These are phyloP conservation scores for Ceyx margarethae DNA, from an alignment of 2,113 vertebrate species.

Conservation along the genomic window DNA sequence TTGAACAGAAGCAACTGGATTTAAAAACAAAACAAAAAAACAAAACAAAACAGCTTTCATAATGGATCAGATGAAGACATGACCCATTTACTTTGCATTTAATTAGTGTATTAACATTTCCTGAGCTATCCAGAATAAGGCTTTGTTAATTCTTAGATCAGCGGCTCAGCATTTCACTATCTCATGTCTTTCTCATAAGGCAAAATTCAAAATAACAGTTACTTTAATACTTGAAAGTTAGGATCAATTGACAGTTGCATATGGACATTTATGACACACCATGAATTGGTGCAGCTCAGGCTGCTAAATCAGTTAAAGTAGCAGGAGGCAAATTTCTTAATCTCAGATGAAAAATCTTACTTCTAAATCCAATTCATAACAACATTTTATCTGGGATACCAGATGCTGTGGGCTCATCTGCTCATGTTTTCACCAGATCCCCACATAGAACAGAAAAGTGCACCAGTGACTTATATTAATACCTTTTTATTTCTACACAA, in stretches of 20 bases:
- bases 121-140: constrained; percentile 47
- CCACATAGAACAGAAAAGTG: constrained; percentile 62
- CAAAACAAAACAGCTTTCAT: not conserved
- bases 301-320: not conserved
- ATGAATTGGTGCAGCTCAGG: not conserved
- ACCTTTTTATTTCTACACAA: constrained; percentile 70
- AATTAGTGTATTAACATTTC: constrained; percentile 19
- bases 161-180: not conserved
- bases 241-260: not conserved
- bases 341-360: not conserved
- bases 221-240: constrained; percentile 26
- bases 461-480: constrained; percentile 54
- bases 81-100: not conserved
- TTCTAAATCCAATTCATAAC: not conserved
- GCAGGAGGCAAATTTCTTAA: not conserved
- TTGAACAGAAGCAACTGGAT: not conserved
- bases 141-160: constrained; percentile 10
- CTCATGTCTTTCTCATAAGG: constrained; percentile 15
- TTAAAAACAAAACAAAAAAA: not conserved
- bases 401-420: not conserved
- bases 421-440: constrained; percentile 13
- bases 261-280: not conserved
- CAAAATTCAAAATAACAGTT: constrained; percentile 41
- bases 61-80: constrained; percentile 5
- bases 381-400: not conserved